A percentile compares a stretch with the other conserved stretches of the same genome.
Conservation (phyloP, 2,888 invertebrate species). For the Acleris literana region DNA sequence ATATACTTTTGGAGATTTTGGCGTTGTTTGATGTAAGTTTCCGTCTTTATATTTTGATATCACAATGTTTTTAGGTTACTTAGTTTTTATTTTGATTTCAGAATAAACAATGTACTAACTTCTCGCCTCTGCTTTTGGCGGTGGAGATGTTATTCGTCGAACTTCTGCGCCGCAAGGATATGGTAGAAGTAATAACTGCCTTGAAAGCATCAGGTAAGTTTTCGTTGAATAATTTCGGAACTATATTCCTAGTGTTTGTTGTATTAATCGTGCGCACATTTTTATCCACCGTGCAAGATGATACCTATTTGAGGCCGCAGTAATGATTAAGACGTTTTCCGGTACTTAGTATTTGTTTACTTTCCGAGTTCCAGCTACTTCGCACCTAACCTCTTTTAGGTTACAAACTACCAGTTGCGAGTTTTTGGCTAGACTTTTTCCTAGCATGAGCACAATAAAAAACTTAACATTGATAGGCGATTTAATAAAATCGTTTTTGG, state of each 20-base stretch:
- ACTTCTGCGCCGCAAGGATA: slow-evolving; percentile 86
- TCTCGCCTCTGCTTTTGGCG: slow-evolving; percentile 85
- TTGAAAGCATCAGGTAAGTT: slow-evolving; percentile 82
- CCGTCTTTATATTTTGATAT: slow-evolving; percentile 37
- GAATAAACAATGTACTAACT: slow-evolving; percentile 70
- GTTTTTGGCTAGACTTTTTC: background rate
- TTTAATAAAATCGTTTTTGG: too few relatives aligned
- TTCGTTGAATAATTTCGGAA: slow-evolving; percentile 40
- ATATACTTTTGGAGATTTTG: slow-evolving; percentile 87
- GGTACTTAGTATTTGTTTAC: background rate
- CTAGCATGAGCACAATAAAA: too few relatives aligned
- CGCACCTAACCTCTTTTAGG: background rate
- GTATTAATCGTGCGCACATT: slow-evolving; percentile 55
- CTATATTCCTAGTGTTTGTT: slow-evolving; percentile 40
- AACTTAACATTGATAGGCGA: too few relatives aligned
- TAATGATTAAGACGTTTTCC: background rate
- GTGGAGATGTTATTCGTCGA: slow-evolving; percentile 89
- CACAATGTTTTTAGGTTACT: slow-evolving; percentile 38
- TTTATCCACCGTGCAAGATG: too few relatives aligned
- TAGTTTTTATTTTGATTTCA: slow-evolving; percentile 57
- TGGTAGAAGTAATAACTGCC: slow-evolving; percentile 85
- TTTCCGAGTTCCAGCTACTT: too few relatives aligned
- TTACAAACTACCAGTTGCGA: background rate
- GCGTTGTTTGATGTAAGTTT: slow-evolving; percentile 86
- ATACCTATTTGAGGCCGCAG: slow-evolving; percentile 15